Evolutionary conservation across 2,113 vertebrate genomes (phyloP).

Genomic region (Rhinopomastus cyanomelas): DNA sequence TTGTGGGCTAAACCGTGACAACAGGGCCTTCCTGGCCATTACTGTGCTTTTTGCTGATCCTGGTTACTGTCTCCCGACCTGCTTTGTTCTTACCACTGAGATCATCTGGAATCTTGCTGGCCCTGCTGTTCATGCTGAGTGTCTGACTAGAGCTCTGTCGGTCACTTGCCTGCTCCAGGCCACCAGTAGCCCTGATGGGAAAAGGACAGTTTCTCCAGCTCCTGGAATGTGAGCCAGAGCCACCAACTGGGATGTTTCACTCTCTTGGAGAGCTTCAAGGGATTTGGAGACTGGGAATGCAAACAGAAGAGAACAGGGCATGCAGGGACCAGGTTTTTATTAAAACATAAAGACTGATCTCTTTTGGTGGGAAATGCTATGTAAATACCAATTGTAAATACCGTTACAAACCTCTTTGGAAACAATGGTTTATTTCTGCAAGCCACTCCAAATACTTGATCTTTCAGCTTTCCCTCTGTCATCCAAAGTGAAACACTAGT

Average conservation of each 20-base stretch:
- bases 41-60: neutral
- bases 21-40: neutral
- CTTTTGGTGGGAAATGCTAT: neutral
- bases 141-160: neutral
- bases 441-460: neutral
- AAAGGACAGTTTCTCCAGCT: neutral
- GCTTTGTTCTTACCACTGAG: accelerated
- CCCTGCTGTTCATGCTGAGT: neutral
- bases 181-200: neutral
- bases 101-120: accelerated
- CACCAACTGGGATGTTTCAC: neutral
- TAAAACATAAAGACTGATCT: neutral
- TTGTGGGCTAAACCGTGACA: too few relatives aligned
- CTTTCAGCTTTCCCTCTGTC: neutral
- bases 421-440: neutral
- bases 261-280: neutral
- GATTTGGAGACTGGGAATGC: neutral
- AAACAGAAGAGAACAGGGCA: neutral
- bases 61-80: neutral
- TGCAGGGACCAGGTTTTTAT: neutral
- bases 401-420: neutral
- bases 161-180: neutral
- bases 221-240: neutral
- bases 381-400: neutral
- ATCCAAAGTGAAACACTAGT: neutral